Evolutionary conservation across 1,140 invertebrate species (phyloP).

Genomic region (Atta texana): DNA sequence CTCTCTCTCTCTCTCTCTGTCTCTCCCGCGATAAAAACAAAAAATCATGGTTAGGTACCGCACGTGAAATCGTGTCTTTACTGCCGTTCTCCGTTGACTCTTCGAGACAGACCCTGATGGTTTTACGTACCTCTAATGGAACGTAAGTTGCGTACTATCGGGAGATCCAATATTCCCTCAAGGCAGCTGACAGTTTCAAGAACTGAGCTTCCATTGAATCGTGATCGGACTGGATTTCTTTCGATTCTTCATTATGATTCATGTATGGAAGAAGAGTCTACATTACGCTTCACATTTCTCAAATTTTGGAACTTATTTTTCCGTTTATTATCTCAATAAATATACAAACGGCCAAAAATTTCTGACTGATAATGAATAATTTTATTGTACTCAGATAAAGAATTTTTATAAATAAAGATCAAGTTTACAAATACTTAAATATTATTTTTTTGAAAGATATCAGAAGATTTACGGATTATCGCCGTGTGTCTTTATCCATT

Average conservation of each 20-base stretch:
- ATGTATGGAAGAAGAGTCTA: neutral
- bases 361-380: too few species aligned
- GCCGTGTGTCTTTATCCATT: too few species aligned
- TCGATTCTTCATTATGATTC: neutral
- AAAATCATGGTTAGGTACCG: conserved; percentile 39
- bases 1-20: neutral
- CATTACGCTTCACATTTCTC: neutral
- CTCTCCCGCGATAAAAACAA: neutral
- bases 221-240: neutral
- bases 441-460: too few species aligned
- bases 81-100: conserved; percentile 58
- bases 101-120: conserved; percentile 42
- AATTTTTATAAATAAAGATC: too few species aligned
- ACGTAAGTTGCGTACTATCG: neutral
- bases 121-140: conserved; percentile 66
- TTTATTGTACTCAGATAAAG: too few species aligned
- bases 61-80: conserved; percentile 53
- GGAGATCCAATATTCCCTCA: conserved; percentile 49
- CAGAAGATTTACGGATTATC: too few species aligned
- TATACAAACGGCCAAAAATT: too few species aligned
- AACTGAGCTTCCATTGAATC: neutral
- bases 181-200: conserved; percentile 45
- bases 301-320: neutral
- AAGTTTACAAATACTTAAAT: too few species aligned
- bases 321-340: neutral